Conservation (phyloP, 1,140 invertebrate genomes). For the Grapholita molesta region DNA sequence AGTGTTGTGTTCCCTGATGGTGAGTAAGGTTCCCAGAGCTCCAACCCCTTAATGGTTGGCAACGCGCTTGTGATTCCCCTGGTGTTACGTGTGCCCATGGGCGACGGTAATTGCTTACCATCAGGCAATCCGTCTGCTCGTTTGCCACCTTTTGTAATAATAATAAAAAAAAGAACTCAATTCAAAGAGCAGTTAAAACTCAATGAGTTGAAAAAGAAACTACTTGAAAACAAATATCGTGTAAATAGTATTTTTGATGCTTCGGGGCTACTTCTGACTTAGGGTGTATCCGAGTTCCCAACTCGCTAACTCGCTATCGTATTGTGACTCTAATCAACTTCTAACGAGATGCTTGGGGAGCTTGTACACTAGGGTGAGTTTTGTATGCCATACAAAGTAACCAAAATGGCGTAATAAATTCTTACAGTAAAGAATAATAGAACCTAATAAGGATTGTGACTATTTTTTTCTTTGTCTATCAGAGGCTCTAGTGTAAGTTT, state of each 20-base stretch:
- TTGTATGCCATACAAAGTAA: neutral
- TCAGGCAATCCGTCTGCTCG: too few species aligned
- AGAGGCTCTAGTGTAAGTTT: too few species aligned
- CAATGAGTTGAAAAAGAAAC: neutral
- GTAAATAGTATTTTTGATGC: neutral
- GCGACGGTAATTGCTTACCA: too few species aligned
- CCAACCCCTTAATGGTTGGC: too few species aligned
- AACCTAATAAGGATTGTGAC: too few species aligned
- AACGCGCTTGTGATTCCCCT: too few species aligned
- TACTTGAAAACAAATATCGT: constrained; percentile 1
- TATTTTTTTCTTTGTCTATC: too few species aligned
- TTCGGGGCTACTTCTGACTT: neutral
- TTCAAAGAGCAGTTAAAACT: neutral
- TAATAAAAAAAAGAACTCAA: neutral
- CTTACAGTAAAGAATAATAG: too few species aligned
- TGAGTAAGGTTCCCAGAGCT: too few species aligned
- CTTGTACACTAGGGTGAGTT: neutral
- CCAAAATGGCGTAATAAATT: too few species aligned
- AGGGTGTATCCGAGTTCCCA: constrained; percentile 32
- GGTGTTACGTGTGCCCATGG: too few species aligned
- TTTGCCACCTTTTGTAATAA: neutral
- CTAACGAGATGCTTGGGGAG: constrained; percentile 38
- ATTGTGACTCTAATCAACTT: constrained; percentile 48
- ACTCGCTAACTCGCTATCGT: constrained; percentile 31
- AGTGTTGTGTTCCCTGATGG: too few species aligned